phyloP scores from a whole-genome alignment of 1,140 invertebrate genomes.

The Conus ventricosus region DNA sequence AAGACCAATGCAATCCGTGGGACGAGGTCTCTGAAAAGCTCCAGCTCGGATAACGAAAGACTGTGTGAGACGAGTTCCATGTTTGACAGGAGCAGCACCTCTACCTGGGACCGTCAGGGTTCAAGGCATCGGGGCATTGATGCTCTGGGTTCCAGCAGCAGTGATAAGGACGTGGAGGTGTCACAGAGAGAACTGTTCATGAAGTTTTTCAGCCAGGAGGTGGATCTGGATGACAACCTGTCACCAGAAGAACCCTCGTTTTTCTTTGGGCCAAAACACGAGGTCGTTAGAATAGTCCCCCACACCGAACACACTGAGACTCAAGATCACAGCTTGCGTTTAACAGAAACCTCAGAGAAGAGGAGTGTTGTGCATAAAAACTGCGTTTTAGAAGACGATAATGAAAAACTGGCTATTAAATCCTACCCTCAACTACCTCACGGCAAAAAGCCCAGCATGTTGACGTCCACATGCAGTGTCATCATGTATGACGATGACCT shows the following conservation, averaged over 20 bases:
- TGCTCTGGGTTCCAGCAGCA: constrained; percentile 24
- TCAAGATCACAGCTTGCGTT: not conserved
- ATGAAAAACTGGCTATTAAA: not conserved
- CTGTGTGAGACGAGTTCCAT: not conserved
- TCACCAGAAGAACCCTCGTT: constrained; percentile 11
- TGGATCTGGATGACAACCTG: constrained; percentile 35
- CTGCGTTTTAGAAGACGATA: not conserved
- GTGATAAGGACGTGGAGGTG: constrained; percentile 33
- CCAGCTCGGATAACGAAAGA: constrained; percentile 37
- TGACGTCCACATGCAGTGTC: constrained; percentile 42
- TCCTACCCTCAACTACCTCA: not conserved
- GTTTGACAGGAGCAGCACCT: not conserved
- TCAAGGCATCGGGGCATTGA: not conserved
- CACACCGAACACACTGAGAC: not conserved
- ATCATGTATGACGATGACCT: constrained; percentile 44
- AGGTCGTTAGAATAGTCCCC: not conserved
- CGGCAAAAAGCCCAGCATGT: not conserved
- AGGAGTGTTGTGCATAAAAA: not conserved
- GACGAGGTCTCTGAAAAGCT: not conserved
- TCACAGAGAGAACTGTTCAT: constrained; percentile 36
- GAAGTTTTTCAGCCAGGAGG: constrained; percentile 46
- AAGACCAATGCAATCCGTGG: not conserved
- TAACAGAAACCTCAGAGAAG: not conserved
- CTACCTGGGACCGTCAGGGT: not conserved
- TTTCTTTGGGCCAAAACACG: not conserved